Evolutionary conservation across 2,888 invertebrate genomes (phyloP).

Genomic region (Mactromeris polynyma): DNA sequence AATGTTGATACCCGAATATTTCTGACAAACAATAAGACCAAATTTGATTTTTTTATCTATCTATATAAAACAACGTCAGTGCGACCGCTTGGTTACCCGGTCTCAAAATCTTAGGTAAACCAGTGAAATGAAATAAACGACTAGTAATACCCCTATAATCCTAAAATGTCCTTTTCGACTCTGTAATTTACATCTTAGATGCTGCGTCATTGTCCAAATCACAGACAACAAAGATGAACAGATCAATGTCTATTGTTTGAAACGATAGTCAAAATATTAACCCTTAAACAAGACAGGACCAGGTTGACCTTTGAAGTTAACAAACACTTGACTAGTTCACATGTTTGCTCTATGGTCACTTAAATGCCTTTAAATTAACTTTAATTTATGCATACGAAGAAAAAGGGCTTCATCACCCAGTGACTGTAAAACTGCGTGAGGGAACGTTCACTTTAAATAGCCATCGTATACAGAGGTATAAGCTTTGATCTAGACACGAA

Average conservation of each 20-base stretch:
- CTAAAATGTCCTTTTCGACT: no score
- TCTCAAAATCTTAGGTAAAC: no score
- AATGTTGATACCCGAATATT: no score
- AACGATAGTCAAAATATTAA: neutral
- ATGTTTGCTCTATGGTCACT: conserved; percentile 21
- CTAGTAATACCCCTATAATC: neutral
- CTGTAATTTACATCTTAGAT: neutral
- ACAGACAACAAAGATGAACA: neutral
- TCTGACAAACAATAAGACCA: no score
- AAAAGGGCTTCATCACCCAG: conserved; percentile 13
- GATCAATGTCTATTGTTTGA: neutral
- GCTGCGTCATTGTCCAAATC: neutral
- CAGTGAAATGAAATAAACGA: neutral
- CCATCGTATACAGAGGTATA: neutral
- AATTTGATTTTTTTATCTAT: no score
- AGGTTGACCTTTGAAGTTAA: conserved; percentile 24
- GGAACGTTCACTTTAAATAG: conserved; percentile 28
- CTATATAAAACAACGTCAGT: no score
- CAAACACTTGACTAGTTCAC: conserved; percentile 19
- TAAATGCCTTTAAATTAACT: conserved; percentile 20
- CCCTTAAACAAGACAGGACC: neutral
- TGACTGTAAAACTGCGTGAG: conserved; percentile 10
- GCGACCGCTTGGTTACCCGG: no score
- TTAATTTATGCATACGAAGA: conserved; percentile 20
- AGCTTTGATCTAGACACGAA: conserved; percentile 32